Conservation (phyloP, 2,113 vertebrate species). For the Xyliphius kryptos region DNA sequence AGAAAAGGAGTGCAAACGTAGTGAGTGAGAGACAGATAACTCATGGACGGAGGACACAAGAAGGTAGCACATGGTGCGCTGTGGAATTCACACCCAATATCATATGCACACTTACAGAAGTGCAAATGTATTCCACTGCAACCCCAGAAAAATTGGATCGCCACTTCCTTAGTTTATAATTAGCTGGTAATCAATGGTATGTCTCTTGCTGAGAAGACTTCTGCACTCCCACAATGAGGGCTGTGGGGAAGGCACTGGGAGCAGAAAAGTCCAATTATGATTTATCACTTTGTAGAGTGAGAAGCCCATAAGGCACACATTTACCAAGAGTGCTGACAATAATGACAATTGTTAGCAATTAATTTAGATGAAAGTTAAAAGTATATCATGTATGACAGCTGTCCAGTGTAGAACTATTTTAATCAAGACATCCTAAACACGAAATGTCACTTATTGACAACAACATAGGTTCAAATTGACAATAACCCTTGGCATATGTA, state of each 20-base stretch:
- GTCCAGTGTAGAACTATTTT: background rate
- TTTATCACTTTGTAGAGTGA: constrained; percentile 28
- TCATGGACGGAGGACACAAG: constrained; percentile 29
- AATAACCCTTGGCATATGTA: no score
- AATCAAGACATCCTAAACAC: background rate
- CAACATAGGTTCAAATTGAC: no score
- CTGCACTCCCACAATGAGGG: constrained; percentile 7
- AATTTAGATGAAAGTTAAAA: constrained; percentile 7
- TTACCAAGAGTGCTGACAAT: constrained; percentile 12
- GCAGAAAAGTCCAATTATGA: constrained; percentile 13
- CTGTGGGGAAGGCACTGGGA: constrained; percentile 1
- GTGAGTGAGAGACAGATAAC: constrained; percentile 37
- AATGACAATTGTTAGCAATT: constrained; percentile 2
- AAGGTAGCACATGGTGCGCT: constrained; percentile 58
- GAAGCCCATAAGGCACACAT: background rate
- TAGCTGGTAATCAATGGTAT: constrained; percentile 69
- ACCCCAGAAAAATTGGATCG: constrained; percentile 66
- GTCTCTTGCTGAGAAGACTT: constrained; percentile 36
- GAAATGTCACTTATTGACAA: background rate
- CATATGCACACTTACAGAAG: constrained; percentile 59
- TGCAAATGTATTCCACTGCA: constrained; percentile 70
- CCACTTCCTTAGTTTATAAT: constrained; percentile 70
- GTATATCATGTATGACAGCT: background rate
- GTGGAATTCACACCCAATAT: constrained; percentile 62
- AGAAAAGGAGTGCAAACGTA: constrained; percentile 27